Percentiles rank a stretch among this genome's conserved stretches.
Conservation (phyloP, 2,888 invertebrate species). For the Lepidochrysops patricia region DNA sequence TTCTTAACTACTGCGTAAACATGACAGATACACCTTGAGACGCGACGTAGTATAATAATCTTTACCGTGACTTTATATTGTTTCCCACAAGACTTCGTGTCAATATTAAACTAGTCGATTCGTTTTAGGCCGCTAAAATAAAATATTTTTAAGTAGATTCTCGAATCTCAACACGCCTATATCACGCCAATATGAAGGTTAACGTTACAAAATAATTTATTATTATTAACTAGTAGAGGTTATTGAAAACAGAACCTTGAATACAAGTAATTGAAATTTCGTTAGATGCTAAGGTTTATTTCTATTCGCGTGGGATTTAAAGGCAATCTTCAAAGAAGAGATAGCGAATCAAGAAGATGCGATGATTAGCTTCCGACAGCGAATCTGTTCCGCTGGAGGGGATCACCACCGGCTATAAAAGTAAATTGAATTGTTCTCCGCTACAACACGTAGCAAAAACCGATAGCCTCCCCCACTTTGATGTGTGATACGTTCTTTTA, state of each 20-base stretch:
- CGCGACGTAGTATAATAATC: neutral
- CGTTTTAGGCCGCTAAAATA: too few relatives aligned
- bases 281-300: slow-evolving; percentile 6
- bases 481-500: slow-evolving; percentile 9
- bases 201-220: too few relatives aligned
- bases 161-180: too few relatives aligned
- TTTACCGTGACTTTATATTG: neutral
- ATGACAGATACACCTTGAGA: neutral
- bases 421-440: slow-evolving; percentile 67
- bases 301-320: slow-evolving; percentile 20
- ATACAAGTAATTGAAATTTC: slow-evolving; percentile 10
- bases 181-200: too few relatives aligned
- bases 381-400: slow-evolving; percentile 51
- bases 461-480: slow-evolving; percentile 9
- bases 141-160: too few relatives aligned
- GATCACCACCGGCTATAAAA: slow-evolving; percentile 63
- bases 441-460: slow-evolving; percentile 10
- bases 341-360: slow-evolving; percentile 54
- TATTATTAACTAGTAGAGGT: too few relatives aligned
- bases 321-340: slow-evolving; percentile 27
- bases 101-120: too few relatives aligned
- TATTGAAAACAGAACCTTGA: neutral
- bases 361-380: slow-evolving; percentile 56
- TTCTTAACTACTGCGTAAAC: neutral
- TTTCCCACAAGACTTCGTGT: too few relatives aligned